Evolutionary conservation across 2,113 vertebrate species (phyloP).

Genomic region (Psittacula cyanocephala): DNA sequence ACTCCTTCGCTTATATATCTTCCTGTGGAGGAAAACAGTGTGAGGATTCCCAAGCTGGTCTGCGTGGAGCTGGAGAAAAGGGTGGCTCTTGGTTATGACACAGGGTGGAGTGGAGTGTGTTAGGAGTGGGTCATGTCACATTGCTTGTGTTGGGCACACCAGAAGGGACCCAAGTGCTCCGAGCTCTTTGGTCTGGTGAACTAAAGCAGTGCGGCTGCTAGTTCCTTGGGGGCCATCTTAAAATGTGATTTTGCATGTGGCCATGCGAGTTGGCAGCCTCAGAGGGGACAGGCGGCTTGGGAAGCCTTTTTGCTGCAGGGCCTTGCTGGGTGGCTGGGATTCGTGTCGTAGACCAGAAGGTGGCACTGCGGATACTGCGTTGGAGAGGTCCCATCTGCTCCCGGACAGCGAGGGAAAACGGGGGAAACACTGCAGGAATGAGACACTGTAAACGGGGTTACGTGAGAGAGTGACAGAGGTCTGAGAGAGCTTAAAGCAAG

Average conservation of each 20-base stretch:
- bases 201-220: rapidly evolving
- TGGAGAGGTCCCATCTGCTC: constrained; percentile 14
- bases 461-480: background rate
- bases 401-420: background rate
- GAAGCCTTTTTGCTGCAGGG: background rate
- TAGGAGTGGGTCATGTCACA: rapidly evolving
- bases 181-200: background rate
- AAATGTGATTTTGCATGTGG: rapidly evolving
- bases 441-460: background rate
- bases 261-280: background rate
- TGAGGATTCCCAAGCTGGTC: background rate
- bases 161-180: rapidly evolving
- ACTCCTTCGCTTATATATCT: background rate
- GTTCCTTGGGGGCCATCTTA: background rate
- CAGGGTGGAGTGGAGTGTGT: background rate
- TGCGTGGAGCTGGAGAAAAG: background rate
- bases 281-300: rapidly evolving
- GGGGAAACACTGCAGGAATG: background rate
- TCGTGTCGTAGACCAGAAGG: constrained; percentile 65
- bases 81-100: background rate
- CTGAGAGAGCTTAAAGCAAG: background rate
- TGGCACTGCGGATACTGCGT: constrained; percentile 75
- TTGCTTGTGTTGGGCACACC: background rate
- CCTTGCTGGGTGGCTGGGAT: background rate
- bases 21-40: rapidly evolving